These are phyloP conservation scores for Arothron firmamentum DNA, from an alignment of 2,113 vertebrate species.

Conservation along the genomic window DNA sequence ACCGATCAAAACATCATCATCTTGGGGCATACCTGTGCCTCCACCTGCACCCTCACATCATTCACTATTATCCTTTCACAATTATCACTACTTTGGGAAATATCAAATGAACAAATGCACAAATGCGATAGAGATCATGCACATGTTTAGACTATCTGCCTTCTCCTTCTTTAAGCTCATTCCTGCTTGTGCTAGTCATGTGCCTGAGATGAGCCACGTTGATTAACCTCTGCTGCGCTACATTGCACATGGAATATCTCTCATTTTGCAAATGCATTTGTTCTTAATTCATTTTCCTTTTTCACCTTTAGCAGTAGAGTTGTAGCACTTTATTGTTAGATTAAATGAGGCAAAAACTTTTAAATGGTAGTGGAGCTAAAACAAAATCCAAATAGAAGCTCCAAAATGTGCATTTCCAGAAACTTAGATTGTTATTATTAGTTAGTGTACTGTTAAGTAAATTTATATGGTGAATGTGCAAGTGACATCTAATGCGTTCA, in stretches of 20 bases:
- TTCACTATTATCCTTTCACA: too few species aligned
- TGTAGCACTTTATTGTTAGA: neutral
- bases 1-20: too few species aligned
- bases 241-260: slow-evolving; percentile 7
- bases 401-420: too few species aligned
- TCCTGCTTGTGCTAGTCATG: slow-evolving; percentile 32
- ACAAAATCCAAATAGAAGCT: neutral
- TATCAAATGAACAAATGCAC: neutral
- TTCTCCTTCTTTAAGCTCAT: slow-evolving; percentile 22
- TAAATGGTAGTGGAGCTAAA: neutral
- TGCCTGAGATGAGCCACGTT: slow-evolving; percentile 27
- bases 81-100: neutral
- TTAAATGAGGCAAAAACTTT: neutral
- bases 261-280: neutral
- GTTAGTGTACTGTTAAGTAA: too few species aligned
- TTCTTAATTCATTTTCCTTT: neutral
- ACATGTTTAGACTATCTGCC: slow-evolving; percentile 13
- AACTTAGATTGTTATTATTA: neutral
- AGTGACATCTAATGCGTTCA: too few species aligned
- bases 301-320: slow-evolving; percentile 1
- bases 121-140: too few species aligned
- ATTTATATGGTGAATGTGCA: too few species aligned
- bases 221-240: slow-evolving; percentile 20
- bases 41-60: too few species aligned
- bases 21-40: too few species aligned